Evolutionary conservation across 2,797 vertebrate genomes (phyloP), one percentile per base, ranked within the genome.

Genomic region (Taenioides sp.): DNA sequence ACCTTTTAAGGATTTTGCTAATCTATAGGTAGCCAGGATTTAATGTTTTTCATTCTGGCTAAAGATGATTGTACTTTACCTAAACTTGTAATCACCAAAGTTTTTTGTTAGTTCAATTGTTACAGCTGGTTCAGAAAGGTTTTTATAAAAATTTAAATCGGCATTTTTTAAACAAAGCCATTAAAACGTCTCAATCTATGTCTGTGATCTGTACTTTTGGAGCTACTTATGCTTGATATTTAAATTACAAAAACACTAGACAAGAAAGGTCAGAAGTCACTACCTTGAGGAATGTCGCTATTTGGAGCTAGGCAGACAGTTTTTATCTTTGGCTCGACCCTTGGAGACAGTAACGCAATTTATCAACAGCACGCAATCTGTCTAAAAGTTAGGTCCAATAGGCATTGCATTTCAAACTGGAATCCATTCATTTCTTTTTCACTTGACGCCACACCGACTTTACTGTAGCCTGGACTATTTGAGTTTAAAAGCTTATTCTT

Each of bases 1-100:
- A 75, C 74, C 55, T 88, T 90, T 87, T 75, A 80, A 78, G 66
- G 78, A 83, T 82, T 72, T 71, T 63, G 70, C 78, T 84, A 86
- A 88, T 87, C 84, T 54, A 1, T 25, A 22, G 10, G 40, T 76
- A 73, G 75, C 77, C 59, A 27, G 80, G 70, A 61, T 82, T 80
- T 60, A 61, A 37, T 88, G 82, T 67, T 67, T 50, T 67, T 84
- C 70, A 74, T 84, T 69, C 66, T 62, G 70, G 67, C 69, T 81
- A 65, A 72, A 80, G 67, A 76, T 23, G 65, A 80, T 76, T 73
- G 62, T 84, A 79, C 67, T 17, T 75, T 74, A 74, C 71, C 79
- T 60, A 79, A 17, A 40, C 78, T 40, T 66, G 59, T 73, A 63
- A 77, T 77, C 65, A 69, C 70, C 47, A 23, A 69, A 69, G 68